Evolutionary conservation across 2,888 invertebrate species (phyloP), one percentile per base, ranked within the genome.

Genomic region (Lasioglossum pauxillum): DNA sequence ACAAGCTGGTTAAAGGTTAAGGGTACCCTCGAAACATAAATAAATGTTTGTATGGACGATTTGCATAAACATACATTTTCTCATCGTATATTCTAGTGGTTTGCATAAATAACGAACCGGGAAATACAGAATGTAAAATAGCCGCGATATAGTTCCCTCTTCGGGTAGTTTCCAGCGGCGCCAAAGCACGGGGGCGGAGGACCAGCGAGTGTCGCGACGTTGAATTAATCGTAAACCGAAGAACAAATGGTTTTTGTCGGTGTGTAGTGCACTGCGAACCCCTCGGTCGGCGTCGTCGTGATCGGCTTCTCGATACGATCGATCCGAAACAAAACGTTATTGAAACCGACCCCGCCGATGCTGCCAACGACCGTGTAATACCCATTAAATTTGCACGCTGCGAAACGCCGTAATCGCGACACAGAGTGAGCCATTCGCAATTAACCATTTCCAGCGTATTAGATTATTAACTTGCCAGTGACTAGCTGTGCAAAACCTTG

Each of bases 91-190:
- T 93, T 91, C 92, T 85, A 86, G 84, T 84, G 88, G 92, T 93
- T 93, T 93, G 92, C 93, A 93, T 93, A 92, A 92, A 90, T 93
- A 93, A 93, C 93, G 93, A 93, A 93, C 92, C 87, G 90, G 89
- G 92, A 92, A 92, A 93, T 92, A 90, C 90, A 89, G 91, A 91
- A 91, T 92, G 90, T 91, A 91, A 93, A 93, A 91, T 87, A 89
- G 78, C 87, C 77, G n/a, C 75, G 83, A 83, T 86, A 86, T 81
- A 85, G 86, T 80, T 89, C 74, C 60, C 82, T 74, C 60, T 23
- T 44, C 74, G 35, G 41, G 44, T 71, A 75, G 82, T 83, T 77
- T 71, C 77, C 75, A 46, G 72, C 53, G 72, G 72, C n/a, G 10
- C 10, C 8, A 19, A 16, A 64, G n/a, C 64, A 19, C 31, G 7